Percentiles rank a stretch among this genome's conserved stretches.
Evolutionary conservation across 2,888 invertebrate genomes (phyloP).

Genomic region (Noctua fimbriata): DNA sequence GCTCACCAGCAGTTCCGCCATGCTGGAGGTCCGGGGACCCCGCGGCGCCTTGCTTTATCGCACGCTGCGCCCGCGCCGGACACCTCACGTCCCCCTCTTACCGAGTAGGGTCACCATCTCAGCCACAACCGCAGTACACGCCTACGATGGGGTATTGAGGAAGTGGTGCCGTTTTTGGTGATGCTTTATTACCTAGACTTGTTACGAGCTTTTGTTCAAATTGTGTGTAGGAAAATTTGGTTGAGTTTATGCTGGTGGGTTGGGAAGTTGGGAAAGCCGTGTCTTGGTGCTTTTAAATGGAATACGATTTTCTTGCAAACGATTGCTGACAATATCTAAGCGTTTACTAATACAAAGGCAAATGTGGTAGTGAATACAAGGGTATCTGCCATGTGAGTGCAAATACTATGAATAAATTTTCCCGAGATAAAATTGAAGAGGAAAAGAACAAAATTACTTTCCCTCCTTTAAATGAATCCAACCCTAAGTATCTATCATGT

Average conservation of each 20-base stretch:
- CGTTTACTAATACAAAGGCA: not conserved
- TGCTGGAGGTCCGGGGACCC: slow-evolving; percentile 87
- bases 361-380: not conserved
- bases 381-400: not conserved
- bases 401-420: not conserved
- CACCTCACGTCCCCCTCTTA: slow-evolving; percentile 81
- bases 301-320: not conserved
- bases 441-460: not conserved
- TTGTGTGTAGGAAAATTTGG: slow-evolving; percentile 20
- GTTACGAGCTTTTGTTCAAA: slow-evolving; percentile 43
- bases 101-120: slow-evolving; percentile 75
- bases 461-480: not conserved
- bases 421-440: not conserved
- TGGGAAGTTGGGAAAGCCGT: not conserved
- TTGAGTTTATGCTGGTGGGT: not conserved
- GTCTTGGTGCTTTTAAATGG: not conserved
- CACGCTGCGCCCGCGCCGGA: slow-evolving; percentile 87
- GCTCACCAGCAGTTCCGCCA: slow-evolving; percentile 68
- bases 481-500: slow-evolving; percentile 26
- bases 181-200: slow-evolving; percentile 46
- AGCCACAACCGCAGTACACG: slow-evolving; percentile 59
- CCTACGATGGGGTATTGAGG: slow-evolving; percentile 64
- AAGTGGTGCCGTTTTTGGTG: slow-evolving; percentile 63
- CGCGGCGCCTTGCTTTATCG: slow-evolving; percentile 90
- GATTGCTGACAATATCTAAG: rapidly evolving